Evolutionary conservation across 2,888 invertebrate species (phyloP).

Genomic region (Euzetes globulus): DNA sequence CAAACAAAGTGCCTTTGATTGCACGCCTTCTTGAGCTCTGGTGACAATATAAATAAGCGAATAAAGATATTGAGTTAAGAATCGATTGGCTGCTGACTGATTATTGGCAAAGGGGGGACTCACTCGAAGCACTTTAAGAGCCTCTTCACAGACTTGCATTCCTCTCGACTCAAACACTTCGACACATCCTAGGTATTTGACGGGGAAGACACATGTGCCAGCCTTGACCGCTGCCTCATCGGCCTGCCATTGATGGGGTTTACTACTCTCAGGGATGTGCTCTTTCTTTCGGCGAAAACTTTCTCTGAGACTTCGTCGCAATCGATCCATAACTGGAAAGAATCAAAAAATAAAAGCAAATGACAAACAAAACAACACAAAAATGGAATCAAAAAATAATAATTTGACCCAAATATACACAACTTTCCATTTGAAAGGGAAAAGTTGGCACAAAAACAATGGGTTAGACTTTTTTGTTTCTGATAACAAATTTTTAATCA

Average conservation of each 20-base stretch:
- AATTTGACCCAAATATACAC: background rate
- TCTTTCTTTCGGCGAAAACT: conserved; percentile 88
- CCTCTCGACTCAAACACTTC: conserved; percentile 99
- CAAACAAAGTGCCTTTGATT: conserved; percentile 78
- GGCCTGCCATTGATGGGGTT: conserved; percentile 96
- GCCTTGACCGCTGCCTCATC: conserved; percentile 93
- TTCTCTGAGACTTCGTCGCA: conserved; percentile 54
- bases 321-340: conserved; percentile 36
- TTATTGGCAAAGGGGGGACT: conserved; percentile 46
- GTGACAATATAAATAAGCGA: conserved; percentile 43
- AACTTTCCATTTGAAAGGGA: too few species aligned
- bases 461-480: too few species aligned
- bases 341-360: background rate
- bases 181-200: conserved; percentile 96
- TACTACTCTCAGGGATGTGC: conserved; percentile 67
- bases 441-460: too few species aligned
- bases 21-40: conserved; percentile 81
- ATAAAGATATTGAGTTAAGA: too few species aligned
- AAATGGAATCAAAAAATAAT: background rate
- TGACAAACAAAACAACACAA: background rate
- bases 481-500: too few species aligned
- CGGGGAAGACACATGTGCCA: conserved; percentile 93
- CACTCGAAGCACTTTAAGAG: conserved; percentile 90
- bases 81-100: too few species aligned
- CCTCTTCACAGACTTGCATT: conserved; percentile 99